phyloP scores from a whole-genome alignment of 2,888 invertebrate genomes.

The Ectobius pallidus region DNA sequence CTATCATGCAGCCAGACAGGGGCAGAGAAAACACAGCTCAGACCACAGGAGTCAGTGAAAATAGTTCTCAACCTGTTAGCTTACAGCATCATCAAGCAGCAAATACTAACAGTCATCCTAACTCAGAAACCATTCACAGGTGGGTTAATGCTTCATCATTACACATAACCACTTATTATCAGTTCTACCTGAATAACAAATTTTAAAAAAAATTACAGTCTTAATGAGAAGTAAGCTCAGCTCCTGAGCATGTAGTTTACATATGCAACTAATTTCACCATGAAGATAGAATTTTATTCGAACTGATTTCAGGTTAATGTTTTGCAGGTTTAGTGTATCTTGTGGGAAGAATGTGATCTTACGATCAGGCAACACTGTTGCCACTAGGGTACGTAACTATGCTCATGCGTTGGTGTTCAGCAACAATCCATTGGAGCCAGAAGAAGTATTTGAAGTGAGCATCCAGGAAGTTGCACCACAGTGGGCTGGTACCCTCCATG shows the following conservation, averaged over 20 bases:
- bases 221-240: too few species aligned
- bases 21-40: slow-evolving; percentile 20
- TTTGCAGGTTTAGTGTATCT: slow-evolving; percentile 54
- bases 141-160: too few species aligned
- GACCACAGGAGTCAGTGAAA: slow-evolving; percentile 30
- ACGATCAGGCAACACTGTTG: slow-evolving; percentile 69
- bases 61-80: slow-evolving; percentile 35
- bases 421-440: slow-evolving; percentile 71
- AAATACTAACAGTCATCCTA: slow-evolving; percentile 30
- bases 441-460: slow-evolving; percentile 78
- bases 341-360: slow-evolving; percentile 73
- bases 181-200: not conserved
- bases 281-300: too few species aligned
- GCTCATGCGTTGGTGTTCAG: slow-evolving; percentile 72
- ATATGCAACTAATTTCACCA: too few species aligned
- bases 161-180: too few species aligned
- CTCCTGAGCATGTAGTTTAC: too few species aligned
- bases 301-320: too few species aligned
- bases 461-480: slow-evolving; percentile 62
- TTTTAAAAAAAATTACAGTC: too few species aligned
- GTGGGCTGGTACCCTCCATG: slow-evolving; percentile 75
- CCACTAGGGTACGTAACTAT: slow-evolving; percentile 65
- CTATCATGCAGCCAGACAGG: slow-evolving; percentile 50
- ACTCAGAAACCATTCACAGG: slow-evolving; percentile 38
- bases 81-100: slow-evolving; percentile 28